These are phyloP conservation scores for Gonocerus acuteangulatus DNA, from an alignment of 2,888 invertebrate species.

Conservation along the genomic window DNA sequence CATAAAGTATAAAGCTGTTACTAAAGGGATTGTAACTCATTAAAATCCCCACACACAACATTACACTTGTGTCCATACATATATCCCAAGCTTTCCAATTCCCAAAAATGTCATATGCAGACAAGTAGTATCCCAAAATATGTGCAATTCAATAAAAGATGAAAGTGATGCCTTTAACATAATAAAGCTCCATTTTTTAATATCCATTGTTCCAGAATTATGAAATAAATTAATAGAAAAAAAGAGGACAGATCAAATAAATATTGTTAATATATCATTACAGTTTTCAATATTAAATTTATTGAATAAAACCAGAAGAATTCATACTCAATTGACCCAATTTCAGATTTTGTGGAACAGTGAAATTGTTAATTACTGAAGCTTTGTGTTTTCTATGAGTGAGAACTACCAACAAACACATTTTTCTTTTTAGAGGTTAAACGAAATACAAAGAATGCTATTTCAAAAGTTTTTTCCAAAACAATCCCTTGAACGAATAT, in stretches of 20 bases:
- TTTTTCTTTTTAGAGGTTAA: background rate
- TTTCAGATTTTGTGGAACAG: too few relatives aligned
- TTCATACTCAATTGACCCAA: too few relatives aligned
- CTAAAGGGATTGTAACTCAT: conserved; percentile 14
- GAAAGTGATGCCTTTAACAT: background rate
- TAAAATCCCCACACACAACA: background rate
- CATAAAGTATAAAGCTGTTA: too few relatives aligned
- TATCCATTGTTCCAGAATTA: background rate
- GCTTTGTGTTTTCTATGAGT: background rate
- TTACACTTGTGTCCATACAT: background rate
- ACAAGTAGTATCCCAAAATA: conserved; percentile 4
- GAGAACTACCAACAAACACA: conserved; percentile 17
- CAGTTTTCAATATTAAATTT: too few relatives aligned
- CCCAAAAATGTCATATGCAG: conserved; percentile 3
- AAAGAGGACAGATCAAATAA: too few relatives aligned
- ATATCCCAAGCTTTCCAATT: conserved; percentile 3
- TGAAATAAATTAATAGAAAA: too few relatives aligned
- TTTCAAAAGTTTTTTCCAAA: background rate
- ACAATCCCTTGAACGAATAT: conserved; percentile 12
- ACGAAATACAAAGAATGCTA: background rate
- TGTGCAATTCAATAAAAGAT: background rate
- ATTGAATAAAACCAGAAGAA: too few relatives aligned
- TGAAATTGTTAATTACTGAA: background rate
- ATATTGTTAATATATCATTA: too few relatives aligned
- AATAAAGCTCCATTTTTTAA: background rate